phyloP scores from a whole-genome alignment of 2,888 invertebrate species.

The Limnephilus rhombicus region DNA sequence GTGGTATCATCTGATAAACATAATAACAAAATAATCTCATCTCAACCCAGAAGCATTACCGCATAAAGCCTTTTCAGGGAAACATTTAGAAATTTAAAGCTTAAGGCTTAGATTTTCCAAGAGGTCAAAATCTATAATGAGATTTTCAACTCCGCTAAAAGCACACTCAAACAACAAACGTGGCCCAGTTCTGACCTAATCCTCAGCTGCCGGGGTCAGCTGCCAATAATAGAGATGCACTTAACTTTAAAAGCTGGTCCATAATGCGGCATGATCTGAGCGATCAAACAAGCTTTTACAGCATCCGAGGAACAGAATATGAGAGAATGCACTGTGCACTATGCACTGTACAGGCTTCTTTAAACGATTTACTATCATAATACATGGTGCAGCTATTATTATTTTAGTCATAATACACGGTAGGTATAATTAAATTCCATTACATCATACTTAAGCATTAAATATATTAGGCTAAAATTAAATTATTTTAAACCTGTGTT shows the following conservation, averaged over 20 bases:
- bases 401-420: background rate
- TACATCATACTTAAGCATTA: background rate
- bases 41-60: background rate
- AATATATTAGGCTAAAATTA: no score
- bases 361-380: background rate
- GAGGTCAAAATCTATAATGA: background rate
- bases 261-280: background rate
- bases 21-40: background rate
- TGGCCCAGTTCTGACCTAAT: background rate
- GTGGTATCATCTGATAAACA: background rate
- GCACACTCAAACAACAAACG: background rate
- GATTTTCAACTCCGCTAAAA: background rate
- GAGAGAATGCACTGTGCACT: background rate
- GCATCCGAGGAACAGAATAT: background rate
- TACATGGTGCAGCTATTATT: background rate
- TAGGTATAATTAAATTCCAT: background rate
- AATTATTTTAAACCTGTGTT: no score
- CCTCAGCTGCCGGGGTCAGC: background rate
- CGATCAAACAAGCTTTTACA: constrained; percentile 17
- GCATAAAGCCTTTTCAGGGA: background rate
- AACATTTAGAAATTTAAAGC: background rate
- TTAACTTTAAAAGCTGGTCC: constrained; percentile 19
- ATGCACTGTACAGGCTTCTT: background rate
- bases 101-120: background rate
- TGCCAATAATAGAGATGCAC: constrained; percentile 11